These are phyloP conservation scores for Syritta pipiens DNA, from an alignment of 2,888 invertebrate genomes.

Conservation along the genomic window DNA sequence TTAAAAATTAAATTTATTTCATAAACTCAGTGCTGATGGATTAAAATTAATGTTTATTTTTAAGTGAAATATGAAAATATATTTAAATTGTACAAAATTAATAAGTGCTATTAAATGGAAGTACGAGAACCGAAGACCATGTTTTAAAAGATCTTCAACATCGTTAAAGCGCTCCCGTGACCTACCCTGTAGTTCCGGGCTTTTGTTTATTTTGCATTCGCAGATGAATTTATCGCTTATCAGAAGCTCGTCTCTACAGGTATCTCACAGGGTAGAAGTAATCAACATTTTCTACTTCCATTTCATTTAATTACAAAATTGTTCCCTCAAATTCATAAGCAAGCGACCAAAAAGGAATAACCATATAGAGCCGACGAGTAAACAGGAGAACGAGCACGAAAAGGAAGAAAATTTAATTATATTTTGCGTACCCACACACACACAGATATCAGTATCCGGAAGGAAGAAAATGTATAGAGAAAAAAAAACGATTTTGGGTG, in stretches of 20 bases:
- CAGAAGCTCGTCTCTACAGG: conserved; percentile 99
- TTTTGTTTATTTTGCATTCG: conserved; percentile 89
- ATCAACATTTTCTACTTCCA: conserved; percentile 72
- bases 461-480: background rate
- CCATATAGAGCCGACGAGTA: background rate
- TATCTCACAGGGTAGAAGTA: conserved; percentile 93
- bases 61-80: too few species aligned
- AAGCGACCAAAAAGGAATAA: background rate
- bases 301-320: conserved; percentile 15
- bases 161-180: conserved; percentile 88
- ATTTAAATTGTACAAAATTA: too few species aligned
- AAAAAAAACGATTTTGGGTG: background rate
- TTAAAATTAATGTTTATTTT: too few species aligned
- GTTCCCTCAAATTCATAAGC: conserved; percentile 24
- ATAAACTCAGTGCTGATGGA: too few species aligned
- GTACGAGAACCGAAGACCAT: conserved; percentile 4
- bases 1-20: too few species aligned
- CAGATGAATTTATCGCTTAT: conserved; percentile 80
- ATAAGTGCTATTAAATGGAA: too few species aligned
- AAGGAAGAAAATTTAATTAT: conserved; percentile 61
- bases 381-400: background rate
- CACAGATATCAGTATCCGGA: conserved; percentile 2
- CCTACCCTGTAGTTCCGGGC: conserved; percentile 99
- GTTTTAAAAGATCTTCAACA: conserved; percentile 6
- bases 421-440: conserved; percentile 9